Percentiles rank a stretch among this genome's conserved stretches.
Evolutionary conservation across 2,888 invertebrate genomes (phyloP).

Genomic region (Coelopa pilipes): DNA sequence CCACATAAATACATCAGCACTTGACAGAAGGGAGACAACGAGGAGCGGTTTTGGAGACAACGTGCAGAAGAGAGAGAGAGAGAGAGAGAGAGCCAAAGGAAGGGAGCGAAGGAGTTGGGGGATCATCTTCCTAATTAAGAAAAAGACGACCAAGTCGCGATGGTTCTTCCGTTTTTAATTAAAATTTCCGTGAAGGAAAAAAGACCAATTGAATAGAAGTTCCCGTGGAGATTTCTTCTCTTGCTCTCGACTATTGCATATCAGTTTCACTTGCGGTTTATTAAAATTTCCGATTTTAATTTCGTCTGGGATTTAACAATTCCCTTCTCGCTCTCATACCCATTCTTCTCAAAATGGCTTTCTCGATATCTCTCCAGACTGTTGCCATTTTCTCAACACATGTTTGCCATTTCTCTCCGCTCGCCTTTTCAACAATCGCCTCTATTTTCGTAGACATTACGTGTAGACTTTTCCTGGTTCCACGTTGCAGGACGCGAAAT

Average conservation of each 20-base stretch:
- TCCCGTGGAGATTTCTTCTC: background rate
- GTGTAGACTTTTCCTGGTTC: too few species aligned
- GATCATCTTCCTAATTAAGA: too few species aligned
- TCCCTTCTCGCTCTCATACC: too few species aligned
- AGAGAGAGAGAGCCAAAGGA: background rate
- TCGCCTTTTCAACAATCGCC: too few species aligned
- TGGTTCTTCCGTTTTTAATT: too few species aligned
- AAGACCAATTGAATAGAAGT: constrained; percentile 8
- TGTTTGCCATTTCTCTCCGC: too few species aligned
- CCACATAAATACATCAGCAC: constrained; percentile 35
- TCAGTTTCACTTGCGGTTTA: background rate
- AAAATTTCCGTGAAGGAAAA: constrained; percentile 7
- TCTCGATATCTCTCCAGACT: background rate
- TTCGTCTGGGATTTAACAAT: too few species aligned
- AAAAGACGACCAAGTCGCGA: too few species aligned
- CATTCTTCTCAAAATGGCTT: background rate
- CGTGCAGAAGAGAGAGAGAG: background rate
- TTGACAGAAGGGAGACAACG: constrained; percentile 28
- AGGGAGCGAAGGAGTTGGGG: background rate
- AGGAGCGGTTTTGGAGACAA: background rate
- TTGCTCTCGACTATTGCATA: background rate
- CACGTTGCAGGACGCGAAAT: too few species aligned
- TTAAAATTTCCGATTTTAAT: constrained; percentile 11
- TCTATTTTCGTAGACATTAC: too few species aligned
- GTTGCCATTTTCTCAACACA: background rate